Evolutionary conservation across 2,797 vertebrate genomes (phyloP), one percentile per base, ranked within the genome.

Genomic region (Spinibarbus caldwelli): DNA sequence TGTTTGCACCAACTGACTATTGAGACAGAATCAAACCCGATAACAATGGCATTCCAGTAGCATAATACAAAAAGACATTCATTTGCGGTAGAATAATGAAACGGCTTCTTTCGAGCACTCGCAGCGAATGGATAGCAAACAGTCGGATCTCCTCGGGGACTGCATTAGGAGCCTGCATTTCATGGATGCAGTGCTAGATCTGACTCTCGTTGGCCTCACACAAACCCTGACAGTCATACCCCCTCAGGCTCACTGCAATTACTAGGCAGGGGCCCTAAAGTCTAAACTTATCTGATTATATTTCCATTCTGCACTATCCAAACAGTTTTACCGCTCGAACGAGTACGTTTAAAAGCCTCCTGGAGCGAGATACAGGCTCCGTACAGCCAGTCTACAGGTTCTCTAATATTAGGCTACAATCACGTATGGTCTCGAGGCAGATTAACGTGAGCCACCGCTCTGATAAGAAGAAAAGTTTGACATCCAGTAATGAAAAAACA

Each of bases 261-360:
- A 95, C 93, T 86, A 89, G 91, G 90, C 91, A 92, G 93, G 88
- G 89, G 91, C 83, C 93, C 93, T 91, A 89, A 87, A 91, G 93
- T 93, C 91, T 86, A 85, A 92, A 91, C 93, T 94, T 93, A 95
- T 95, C 94, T 93, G 93, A 95, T 95, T 95, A 93, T 90, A 93
- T 92, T 95, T 93, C 93, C 93, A 94, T 95, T 93, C 93, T 93
- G 92, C 94, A 94, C 93, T 92, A 94, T 94, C 93, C 94, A 95
- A 94, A 94, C 92, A 93, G 93, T 94, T 94, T 94, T 93, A 90
- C 90, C 91, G 94, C 93, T 93, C 77, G 87, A 93, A 90, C 92
- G 90, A 94, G 91, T 93, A 90, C 88, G 94, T 95, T 93, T 94
- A 93, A 94, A 94, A 93, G 91, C 91, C 87, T 93, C 91, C 93